Conservation (phyloP, 1,140 invertebrate genomes). For the Musca domestica region DNA sequence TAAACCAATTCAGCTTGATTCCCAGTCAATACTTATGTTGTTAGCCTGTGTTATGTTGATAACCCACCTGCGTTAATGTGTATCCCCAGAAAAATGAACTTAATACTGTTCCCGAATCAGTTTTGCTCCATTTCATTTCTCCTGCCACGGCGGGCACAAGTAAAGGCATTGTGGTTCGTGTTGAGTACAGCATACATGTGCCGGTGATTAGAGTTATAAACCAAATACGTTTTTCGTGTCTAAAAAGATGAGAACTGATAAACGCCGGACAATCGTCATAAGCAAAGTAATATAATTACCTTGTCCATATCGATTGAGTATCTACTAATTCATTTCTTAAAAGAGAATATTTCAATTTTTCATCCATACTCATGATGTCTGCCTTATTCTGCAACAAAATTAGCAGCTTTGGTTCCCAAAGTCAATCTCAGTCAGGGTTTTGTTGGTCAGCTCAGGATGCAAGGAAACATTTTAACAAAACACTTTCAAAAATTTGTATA, state of each 20-base stretch:
- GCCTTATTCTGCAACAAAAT: too few species aligned
- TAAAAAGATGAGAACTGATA: slow-evolving; percentile 34
- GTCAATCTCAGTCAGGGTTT: too few species aligned
- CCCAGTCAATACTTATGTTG: too few species aligned
- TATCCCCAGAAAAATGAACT: slow-evolving; percentile 80
- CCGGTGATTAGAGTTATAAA: slow-evolving; percentile 64
- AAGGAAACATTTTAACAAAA: too few species aligned
- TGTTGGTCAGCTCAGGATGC: too few species aligned
- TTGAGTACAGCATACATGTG: slow-evolving; percentile 67
- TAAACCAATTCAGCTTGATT: too few species aligned
- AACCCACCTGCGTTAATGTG: slow-evolving; percentile 67
- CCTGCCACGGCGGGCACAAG: slow-evolving; percentile 65
- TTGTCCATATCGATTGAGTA: slow-evolving; percentile 50
- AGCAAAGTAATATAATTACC: slow-evolving; percentile 29
- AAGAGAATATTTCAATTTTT: slow-evolving; percentile 52
- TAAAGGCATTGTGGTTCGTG: slow-evolving; percentile 68
- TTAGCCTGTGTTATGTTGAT: too few species aligned
- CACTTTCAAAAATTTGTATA: too few species aligned
- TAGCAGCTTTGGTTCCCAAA: too few species aligned
- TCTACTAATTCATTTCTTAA: slow-evolving; percentile 49
- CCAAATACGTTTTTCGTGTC: slow-evolving; percentile 61
- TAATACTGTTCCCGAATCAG: slow-evolving; percentile 68
- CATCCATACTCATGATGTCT: slow-evolving; percentile 40
- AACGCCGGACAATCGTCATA: neutral
- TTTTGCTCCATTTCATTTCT: slow-evolving; percentile 70